Evolutionary conservation across 2,113 vertebrate species (phyloP).

Genomic region (Cervus canadensis): DNA sequence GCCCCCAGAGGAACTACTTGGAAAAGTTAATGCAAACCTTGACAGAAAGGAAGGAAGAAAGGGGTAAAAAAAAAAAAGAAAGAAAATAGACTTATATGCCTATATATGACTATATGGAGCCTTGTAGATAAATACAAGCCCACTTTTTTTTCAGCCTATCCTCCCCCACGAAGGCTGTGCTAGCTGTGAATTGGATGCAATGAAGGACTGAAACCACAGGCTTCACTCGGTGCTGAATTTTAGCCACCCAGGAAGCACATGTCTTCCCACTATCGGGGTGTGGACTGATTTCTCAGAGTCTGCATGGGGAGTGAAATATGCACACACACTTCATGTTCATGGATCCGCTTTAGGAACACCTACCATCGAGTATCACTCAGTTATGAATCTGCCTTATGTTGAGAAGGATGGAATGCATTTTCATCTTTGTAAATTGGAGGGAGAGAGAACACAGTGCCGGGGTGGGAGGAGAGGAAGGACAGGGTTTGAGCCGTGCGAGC

Average conservation of each 20-base stretch:
- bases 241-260: not conserved
- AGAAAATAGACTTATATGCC: constrained; percentile 49
- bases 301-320: not conserved
- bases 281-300: not conserved
- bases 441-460: not conserved
- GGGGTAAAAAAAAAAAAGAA: not conserved
- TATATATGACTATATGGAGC: constrained; percentile 53
- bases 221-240: not conserved
- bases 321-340: not conserved
- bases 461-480: not conserved
- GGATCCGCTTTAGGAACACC: not conserved
- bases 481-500: not conserved
- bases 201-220: not conserved
- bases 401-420: constrained; percentile 58
- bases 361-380: not conserved
- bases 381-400: not conserved
- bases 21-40: constrained; percentile 58
- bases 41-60: constrained; percentile 33
- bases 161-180: not conserved
- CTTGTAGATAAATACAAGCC: constrained; percentile 40
- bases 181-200: not conserved
- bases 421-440: not conserved
- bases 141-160: constrained; percentile 10
- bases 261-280: not conserved
- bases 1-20: constrained; percentile 33